phyloP scores from a whole-genome alignment of 2,797 vertebrate species.

The Paratrypauchen microcephalus region DNA sequence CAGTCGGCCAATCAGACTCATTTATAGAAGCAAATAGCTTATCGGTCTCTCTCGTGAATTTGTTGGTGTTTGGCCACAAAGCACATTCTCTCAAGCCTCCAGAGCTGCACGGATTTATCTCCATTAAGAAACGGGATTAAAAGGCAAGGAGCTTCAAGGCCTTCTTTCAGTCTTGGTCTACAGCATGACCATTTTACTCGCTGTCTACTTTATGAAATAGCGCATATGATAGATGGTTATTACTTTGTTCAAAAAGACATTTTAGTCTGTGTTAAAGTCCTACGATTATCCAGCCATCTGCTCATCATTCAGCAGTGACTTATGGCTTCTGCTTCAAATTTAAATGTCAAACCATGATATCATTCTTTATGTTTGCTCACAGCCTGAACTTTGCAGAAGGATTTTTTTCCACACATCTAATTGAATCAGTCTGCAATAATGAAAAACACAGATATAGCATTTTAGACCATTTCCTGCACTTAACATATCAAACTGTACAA shows the following conservation, averaged over 20 bases:
- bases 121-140: slow-evolving; percentile 73
- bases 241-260: slow-evolving; percentile 34
- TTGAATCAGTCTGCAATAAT: not conserved
- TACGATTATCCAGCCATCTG: slow-evolving; percentile 30
- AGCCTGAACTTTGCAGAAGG: not conserved
- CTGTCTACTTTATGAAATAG: slow-evolving; percentile 54
- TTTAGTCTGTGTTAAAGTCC: slow-evolving; percentile 29
- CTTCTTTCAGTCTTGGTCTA: slow-evolving; percentile 38
- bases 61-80: slow-evolving; percentile 60
- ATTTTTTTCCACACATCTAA: not conserved
- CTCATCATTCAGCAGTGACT: slow-evolving; percentile 24
- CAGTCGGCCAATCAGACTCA: slow-evolving; percentile 43
- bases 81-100: slow-evolving; percentile 65
- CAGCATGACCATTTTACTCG: slow-evolving; percentile 37
- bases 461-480: not conserved
- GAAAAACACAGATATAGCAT: not conserved
- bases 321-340: slow-evolving; percentile 15
- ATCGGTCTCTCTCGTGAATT: slow-evolving; percentile 59
- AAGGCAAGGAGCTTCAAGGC: slow-evolving; percentile 59
- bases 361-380: not conserved
- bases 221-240: slow-evolving; percentile 46
- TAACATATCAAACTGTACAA: not conserved
- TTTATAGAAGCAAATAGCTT: slow-evolving; percentile 56
- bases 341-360: slow-evolving; percentile 7
- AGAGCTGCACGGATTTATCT: slow-evolving; percentile 67